A percentile compares a stretch with the other conserved stretches of the same genome.
Evolutionary conservation across 2,113 vertebrate genomes (phyloP).

Genomic region (Oncorhynchus tshawytscha): DNA sequence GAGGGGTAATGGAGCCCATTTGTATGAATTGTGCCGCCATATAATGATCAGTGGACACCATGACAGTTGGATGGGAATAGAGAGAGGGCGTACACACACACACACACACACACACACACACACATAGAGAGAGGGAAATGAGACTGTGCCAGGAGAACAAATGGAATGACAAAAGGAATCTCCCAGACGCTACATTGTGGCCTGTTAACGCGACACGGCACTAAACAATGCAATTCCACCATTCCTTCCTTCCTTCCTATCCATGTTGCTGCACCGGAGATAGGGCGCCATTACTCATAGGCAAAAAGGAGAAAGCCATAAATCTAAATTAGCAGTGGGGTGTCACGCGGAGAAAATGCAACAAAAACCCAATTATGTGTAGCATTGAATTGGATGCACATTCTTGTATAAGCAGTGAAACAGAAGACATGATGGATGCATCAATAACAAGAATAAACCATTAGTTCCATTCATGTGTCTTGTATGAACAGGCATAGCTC

Average conservation of each 20-base stretch:
- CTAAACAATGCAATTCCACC: constrained; percentile 68
- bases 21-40: constrained; percentile 70
- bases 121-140: constrained; percentile 59
- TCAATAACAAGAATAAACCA: constrained; percentile 11
- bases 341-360: constrained; percentile 36
- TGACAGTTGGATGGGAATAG: constrained; percentile 65
- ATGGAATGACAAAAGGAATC: constrained; percentile 74
- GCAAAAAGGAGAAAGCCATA: not conserved
- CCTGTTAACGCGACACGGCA: constrained; percentile 69
- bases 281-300: constrained; percentile 3
- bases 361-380: constrained; percentile 26
- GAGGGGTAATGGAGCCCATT: constrained; percentile 72
- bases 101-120: constrained; percentile 34
- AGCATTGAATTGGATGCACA: constrained; percentile 39
- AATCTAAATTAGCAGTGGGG: constrained; percentile 51
- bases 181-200: constrained; percentile 58
- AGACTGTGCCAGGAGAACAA: constrained; percentile 71
- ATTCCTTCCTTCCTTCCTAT: constrained; percentile 26
- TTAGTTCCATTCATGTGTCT: constrained; percentile 12
- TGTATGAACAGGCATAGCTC: not conserved
- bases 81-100: constrained; percentile 24
- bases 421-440: not conserved
- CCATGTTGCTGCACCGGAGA: constrained; percentile 19
- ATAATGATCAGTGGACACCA: constrained; percentile 72
- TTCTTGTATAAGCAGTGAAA: constrained; percentile 27